Conservation (phyloP, 2,888 invertebrate species). For the Salticus scenicus region DNA sequence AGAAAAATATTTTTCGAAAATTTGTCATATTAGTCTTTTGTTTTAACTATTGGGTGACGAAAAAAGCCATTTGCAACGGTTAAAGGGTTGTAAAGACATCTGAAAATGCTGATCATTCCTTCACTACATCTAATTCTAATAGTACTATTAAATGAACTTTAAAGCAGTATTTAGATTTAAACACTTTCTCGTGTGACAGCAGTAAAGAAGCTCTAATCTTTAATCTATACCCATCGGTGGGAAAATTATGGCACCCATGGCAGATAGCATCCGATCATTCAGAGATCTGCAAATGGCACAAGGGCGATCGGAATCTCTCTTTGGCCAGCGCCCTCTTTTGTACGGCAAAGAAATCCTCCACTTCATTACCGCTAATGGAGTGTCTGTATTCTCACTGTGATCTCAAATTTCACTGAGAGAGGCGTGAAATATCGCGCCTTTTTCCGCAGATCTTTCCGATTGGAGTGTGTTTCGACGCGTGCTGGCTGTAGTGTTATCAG, state of each 20-base stretch:
- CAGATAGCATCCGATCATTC: conserved; percentile 28
- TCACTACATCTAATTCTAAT: no score
- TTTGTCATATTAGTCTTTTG: no score
- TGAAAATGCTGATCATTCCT: no score
- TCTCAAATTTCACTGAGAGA: conserved; percentile 41
- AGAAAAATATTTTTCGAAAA: no score
- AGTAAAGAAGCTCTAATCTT: neutral
- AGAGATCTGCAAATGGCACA: conserved; percentile 10
- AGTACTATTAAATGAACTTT: no score
- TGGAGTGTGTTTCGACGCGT: conserved; percentile 34
- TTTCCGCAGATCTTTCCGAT: conserved; percentile 16
- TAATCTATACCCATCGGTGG: neutral
- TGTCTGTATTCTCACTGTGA: neutral
- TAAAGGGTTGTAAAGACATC: no score
- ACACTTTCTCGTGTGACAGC: conserved; percentile 14
- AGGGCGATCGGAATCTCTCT: conserved; percentile 18
- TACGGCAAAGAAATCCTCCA: conserved; percentile 38
- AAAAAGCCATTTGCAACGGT: no score
- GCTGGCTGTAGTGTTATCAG: conserved; percentile 31
- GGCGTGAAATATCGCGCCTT: conserved; percentile 55
- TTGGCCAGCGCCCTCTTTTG: conserved; percentile 9
- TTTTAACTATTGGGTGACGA: no score
- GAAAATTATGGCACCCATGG: neutral
- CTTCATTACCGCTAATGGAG: conserved; percentile 63
- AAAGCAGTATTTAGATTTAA: neutral